Evolutionary conservation across 1,140 invertebrate species (phyloP).

Genomic region (Drosophila azteca): DNA sequence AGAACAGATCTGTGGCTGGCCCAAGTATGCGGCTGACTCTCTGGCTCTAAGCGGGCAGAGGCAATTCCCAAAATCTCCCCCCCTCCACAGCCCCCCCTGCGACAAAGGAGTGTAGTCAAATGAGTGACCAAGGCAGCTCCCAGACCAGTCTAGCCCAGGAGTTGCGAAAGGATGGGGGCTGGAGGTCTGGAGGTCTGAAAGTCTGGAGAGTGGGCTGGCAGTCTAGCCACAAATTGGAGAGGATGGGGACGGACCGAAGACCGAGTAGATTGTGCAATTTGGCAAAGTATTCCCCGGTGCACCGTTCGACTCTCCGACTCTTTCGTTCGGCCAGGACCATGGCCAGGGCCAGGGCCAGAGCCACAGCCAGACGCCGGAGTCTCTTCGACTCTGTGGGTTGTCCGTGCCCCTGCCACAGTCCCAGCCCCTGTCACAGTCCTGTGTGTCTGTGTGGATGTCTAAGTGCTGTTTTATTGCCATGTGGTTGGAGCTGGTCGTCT

Average conservation of each 20-base stretch:
- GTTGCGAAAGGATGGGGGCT: neutral
- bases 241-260: slow-evolving; percentile 1
- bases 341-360: too few species aligned
- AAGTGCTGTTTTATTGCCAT: slow-evolving; percentile 81
- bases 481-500: slow-evolving; percentile 51
- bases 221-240: too few species aligned
- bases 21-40: slow-evolving; percentile 4
- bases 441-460: slow-evolving; percentile 50
- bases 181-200: too few species aligned
- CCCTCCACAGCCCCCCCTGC: slow-evolving; percentile 3
- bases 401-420: neutral
- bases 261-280: slow-evolving; percentile 69
- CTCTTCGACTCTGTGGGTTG: neutral
- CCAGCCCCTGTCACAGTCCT: neutral
- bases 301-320: slow-evolving; percentile 58
- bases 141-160: slow-evolving; percentile 36
- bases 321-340: slow-evolving; percentile 18
- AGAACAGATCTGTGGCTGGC: slow-evolving; percentile 6
- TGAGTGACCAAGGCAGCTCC: slow-evolving; percentile 54
- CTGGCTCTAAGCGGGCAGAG: neutral
- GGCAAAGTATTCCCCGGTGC: slow-evolving; percentile 78
- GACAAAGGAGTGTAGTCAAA: slow-evolving; percentile 68
- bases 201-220: too few species aligned
- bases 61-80: neutral
- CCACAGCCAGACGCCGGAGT: neutral